Conservation (phyloP, 2,797 vertebrate genomes). For the Tauraco hartlaubi region DNA sequence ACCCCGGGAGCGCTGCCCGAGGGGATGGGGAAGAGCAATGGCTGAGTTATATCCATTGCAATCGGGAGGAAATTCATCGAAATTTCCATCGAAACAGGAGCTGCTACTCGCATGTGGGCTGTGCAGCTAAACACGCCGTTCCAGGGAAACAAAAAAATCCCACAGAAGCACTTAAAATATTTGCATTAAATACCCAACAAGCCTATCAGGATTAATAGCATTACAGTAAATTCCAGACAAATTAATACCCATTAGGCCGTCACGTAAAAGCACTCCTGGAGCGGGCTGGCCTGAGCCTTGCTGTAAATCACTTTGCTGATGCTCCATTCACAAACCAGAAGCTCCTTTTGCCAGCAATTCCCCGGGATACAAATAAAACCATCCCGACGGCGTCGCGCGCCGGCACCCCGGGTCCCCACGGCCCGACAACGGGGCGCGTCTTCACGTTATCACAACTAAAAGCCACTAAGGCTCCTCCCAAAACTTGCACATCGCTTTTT, state of each 20-base stretch:
- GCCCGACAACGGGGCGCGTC: accelerated
- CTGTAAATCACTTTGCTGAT: neutral
- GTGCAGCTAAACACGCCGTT: neutral
- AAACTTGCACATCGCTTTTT: accelerated
- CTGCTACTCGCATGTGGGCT: neutral
- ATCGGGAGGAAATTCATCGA: neutral
- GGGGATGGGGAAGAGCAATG: neutral
- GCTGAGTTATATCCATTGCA: neutral
- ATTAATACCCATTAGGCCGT: neutral
- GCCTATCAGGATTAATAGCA: slow-evolving; percentile 18
- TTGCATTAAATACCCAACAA: neutral
- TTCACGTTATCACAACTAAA: neutral
- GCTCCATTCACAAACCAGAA: neutral
- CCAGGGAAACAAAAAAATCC: neutral
- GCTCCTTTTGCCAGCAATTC: neutral
- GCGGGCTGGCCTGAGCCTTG: neutral
- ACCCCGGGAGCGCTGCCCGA: neutral
- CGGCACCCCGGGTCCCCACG: neutral
- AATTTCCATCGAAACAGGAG: neutral
- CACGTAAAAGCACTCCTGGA: slow-evolving; percentile 3
- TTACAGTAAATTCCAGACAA: neutral
- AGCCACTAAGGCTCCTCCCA: neutral
- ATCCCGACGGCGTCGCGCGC: neutral
- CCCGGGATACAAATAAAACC: neutral
- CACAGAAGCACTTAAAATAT: slow-evolving; percentile 31